Percentiles rank a stretch among this genome's conserved stretches.
phyloP scores from a whole-genome alignment of 2,113 vertebrate genomes.

The Pionites leucogaster region DNA sequence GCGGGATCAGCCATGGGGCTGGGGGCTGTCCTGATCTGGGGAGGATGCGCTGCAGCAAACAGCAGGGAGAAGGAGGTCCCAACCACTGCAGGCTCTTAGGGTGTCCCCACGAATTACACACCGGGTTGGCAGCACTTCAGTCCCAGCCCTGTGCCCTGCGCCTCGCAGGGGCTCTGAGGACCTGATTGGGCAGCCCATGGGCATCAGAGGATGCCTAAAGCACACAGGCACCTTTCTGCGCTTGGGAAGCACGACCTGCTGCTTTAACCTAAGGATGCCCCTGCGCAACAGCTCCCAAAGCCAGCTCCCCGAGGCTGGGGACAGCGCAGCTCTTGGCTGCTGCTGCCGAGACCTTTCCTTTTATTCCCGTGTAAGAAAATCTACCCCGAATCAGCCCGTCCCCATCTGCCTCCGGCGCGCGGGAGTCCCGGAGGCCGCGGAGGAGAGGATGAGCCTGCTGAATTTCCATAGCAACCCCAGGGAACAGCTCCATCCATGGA shows the following conservation, averaged over 20 bases:
- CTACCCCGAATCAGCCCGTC: neutral
- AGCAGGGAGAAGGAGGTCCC: neutral
- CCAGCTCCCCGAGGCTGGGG: rapidly evolving
- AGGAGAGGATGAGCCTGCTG: slow-evolving; percentile 33
- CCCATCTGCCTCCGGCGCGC: neutral
- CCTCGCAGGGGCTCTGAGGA: neutral
- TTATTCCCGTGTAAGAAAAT: neutral
- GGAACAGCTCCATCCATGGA: neutral
- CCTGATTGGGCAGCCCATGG: neutral
- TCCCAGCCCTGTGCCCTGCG: neutral
- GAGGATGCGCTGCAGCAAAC: neutral
- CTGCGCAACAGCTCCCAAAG: neutral
- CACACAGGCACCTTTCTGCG: rapidly evolving
- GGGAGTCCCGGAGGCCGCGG: neutral
- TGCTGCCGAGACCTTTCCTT: neutral
- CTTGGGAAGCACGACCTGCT: neutral
- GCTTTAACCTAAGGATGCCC: neutral
- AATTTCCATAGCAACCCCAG: slow-evolving; percentile 58
- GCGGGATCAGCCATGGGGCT: neutral
- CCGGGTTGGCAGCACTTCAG: neutral
- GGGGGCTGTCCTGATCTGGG: neutral
- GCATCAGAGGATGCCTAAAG: rapidly evolving
- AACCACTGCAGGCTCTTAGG: rapidly evolving
- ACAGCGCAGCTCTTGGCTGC: neutral
- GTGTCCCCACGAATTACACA: rapidly evolving